A percentile compares a stretch with the other conserved stretches of the same genome.
Evolutionary conservation across 2,113 vertebrate genomes (phyloP).

Genomic region (Lates calcarifer): DNA sequence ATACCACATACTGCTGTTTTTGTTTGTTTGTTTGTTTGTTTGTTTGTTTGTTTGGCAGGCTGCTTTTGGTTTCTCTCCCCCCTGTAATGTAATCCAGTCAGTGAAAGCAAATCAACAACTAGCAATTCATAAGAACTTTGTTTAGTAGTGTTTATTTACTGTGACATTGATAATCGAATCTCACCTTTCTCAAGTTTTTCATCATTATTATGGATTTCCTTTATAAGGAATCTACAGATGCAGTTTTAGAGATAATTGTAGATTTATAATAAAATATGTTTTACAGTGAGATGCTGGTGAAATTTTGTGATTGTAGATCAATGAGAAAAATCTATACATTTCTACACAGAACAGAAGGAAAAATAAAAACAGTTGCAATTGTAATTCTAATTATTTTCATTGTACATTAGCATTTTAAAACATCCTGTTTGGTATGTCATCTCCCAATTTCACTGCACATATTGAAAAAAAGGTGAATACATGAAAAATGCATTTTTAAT

Average conservation of each 20-base stretch:
- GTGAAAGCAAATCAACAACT: constrained; percentile 16
- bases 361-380: not conserved
- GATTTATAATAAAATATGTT: constrained; percentile 20
- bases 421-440: no score
- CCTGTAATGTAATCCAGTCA: constrained; percentile 25
- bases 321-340: not conserved
- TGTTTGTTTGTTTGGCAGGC: no score
- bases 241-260: not conserved
- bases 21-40: no score
- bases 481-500: no score
- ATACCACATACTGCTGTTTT: no score
- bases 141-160: not conserved
- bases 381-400: no score
- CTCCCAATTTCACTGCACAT: no score
- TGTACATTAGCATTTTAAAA: not conserved
- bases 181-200: not conserved
- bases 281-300: not conserved
- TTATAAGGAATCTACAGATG: constrained; percentile 3
- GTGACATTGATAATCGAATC: not conserved
- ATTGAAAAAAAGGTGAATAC: no score
- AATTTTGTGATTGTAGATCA: not conserved
- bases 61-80: constrained; percentile 31
- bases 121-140: not conserved
- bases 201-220: constrained; percentile 20
- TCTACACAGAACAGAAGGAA: not conserved